A percentile compares a stretch with the other conserved stretches of the same genome.
Conservation (phyloP, 2,113 vertebrate genomes). For the Aphelocoma coerulescens region DNA sequence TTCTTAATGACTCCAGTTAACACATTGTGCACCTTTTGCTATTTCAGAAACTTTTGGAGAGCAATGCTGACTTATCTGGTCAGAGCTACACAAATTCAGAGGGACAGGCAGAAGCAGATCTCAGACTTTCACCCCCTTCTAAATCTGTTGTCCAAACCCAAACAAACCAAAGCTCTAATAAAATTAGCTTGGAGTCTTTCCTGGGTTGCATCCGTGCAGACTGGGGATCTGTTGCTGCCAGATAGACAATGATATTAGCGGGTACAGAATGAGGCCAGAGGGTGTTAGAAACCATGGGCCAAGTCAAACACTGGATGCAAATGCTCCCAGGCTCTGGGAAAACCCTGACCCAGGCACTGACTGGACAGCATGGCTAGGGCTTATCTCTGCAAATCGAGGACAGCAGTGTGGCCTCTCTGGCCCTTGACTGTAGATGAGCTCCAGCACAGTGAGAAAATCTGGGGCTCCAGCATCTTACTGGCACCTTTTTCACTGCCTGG, state of each 20-base stretch:
- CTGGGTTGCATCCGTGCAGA: neutral
- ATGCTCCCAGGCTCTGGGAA: neutral
- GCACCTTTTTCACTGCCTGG: neutral
- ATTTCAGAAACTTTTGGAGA: neutral
- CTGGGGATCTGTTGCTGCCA: neutral
- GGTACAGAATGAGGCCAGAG: neutral
- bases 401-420: neutral
- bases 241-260: neutral
- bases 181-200: neutral
- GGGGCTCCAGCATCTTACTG: neutral
- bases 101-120: neutral
- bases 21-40: neutral
- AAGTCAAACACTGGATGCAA: neutral
- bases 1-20: neutral
- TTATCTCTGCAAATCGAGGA: neutral
- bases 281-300: neutral
- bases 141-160: neutral
- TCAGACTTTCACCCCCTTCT: neutral
- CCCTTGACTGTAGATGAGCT: neutral
- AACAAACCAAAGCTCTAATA: neutral
- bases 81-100: neutral
- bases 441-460: neutral
- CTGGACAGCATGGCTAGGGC: neutral
- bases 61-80: neutral
- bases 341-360: neutral